These are phyloP conservation scores for Therioaphis trifolii DNA, from an alignment of 2,888 invertebrate species.

Conservation along the genomic window DNA sequence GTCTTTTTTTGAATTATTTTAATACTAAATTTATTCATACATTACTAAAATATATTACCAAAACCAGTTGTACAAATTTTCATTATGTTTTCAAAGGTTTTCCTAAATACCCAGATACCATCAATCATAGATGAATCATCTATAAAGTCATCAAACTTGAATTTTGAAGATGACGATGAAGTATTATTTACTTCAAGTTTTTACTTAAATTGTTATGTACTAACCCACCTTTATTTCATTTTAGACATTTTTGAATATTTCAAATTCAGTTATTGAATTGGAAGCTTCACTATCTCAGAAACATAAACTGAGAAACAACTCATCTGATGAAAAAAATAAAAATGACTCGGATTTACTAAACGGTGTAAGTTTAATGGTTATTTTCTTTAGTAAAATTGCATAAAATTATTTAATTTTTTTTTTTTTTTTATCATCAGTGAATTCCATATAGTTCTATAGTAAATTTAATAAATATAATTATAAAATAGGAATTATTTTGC, in stretches of 20 bases:
- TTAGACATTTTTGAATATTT: slow-evolving; percentile 27
- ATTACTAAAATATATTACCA: too few relatives aligned
- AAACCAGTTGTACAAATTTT: background rate
- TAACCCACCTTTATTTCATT: background rate
- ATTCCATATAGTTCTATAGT: background rate
- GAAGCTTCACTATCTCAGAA: slow-evolving; percentile 13
- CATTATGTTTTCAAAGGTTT: slow-evolving; percentile 18
- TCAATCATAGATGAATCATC: background rate
- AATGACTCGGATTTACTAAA: background rate
- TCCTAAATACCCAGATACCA: slow-evolving; percentile 53
- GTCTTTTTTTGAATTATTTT: too few relatives aligned
- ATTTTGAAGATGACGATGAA: slow-evolving; percentile 28
- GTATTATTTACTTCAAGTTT: slow-evolving; percentile 7
- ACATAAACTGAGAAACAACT: background rate
- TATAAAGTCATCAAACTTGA: background rate
- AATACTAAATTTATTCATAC: too few relatives aligned
- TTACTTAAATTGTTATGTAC: background rate
- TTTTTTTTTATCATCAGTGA: background rate
- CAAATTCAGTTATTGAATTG: slow-evolving; percentile 35
- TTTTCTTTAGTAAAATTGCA: too few relatives aligned
- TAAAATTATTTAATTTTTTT: background rate
- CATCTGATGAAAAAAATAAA: background rate
- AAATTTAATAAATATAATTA: background rate
- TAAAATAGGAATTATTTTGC: background rate
- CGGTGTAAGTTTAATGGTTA: background rate